phyloP scores from a whole-genome alignment of 2,888 invertebrate species.

The Oxytorus armatus region DNA sequence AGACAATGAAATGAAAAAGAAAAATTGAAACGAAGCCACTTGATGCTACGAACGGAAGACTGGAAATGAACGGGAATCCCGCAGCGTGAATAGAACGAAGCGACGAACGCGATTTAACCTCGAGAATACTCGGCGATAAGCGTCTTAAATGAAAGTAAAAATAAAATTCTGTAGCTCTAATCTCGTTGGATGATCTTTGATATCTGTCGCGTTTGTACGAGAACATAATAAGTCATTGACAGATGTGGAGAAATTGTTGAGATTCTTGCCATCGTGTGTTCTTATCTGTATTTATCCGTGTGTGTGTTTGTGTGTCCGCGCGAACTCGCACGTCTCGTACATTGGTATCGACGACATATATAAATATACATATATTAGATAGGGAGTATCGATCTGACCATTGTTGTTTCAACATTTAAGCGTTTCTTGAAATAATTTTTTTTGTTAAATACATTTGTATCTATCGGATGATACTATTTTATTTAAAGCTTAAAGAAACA shows the following conservation, averaged over 20 bases:
- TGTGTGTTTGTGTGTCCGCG: background rate
- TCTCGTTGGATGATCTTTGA: constrained; percentile 45
- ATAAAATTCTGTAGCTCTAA: constrained; percentile 51
- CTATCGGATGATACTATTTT: no score
- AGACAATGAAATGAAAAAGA: no score
- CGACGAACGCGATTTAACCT: constrained; percentile 24
- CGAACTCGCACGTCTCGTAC: no score
- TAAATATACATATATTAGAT: no score
- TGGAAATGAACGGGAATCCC: background rate
- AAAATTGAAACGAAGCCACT: background rate
- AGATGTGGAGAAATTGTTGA: constrained; percentile 62
- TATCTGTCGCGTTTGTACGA: constrained; percentile 23
- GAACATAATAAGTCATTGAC: constrained; percentile 68
- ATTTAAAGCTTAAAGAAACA: no score
- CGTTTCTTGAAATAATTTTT: no score
- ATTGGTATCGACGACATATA: no score
- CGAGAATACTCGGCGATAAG: constrained; percentile 37
- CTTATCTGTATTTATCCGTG: constrained; percentile 44
- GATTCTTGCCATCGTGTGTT: constrained; percentile 12
- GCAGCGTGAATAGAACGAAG: background rate
- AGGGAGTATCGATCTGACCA: no score
- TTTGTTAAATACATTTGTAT: no score
- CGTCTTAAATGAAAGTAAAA: constrained; percentile 23
- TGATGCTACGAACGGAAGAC: constrained; percentile 5
- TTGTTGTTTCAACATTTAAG: no score